Base-by-base conservation (phyloP, 2,888 invertebrate species). In the Malthinus flaveolus region DNA sequence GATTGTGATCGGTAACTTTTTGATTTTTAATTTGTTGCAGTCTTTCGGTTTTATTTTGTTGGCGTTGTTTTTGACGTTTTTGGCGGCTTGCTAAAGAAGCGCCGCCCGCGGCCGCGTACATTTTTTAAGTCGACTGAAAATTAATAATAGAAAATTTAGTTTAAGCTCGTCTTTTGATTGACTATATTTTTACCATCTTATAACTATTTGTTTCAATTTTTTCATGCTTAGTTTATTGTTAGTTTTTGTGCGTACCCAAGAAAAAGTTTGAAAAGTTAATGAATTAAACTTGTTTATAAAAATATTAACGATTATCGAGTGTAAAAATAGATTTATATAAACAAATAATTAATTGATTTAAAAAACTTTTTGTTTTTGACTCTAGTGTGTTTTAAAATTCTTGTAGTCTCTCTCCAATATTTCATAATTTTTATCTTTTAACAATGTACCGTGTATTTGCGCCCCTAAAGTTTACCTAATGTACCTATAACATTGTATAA, bases 81-180 rank as follows among this genome's bases (percentile, higher is more conserved):
- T 89, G 89, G 75, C 91, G 87, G 81, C 89, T 90, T 78, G 92
- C 91, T 80, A 92, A 84, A 75, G 90, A 90, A 75, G 91, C 91
- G 79, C 91, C 92, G 78, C 92, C 92, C 77, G 92, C 92, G 77
- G 92, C 92, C 76, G 92, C 92, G 85, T 92, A 93, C 92, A 93
- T 93, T 50, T 59, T 8, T 23, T 48, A 39, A n/a, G 32, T 52
- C 31, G 34, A 48, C 32, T 37, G 15, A 48, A 15, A 45, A 34
- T 23, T 44, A 23, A 44, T 44, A 35, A 55, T 37, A 54, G 45
- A 39, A 56, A 56, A 34, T 32, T 32, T 42, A 11, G 11, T 47
- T 46, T 59, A 59, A 59, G 59, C 59, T 59, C 59, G 55, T 44
- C 37, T 48, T 57, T 45, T 49, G 57, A 57, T 57, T 53, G 58